phyloP scores from a whole-genome alignment of 2,888 invertebrate genomes.

The Lycophotia porphyrea region DNA sequence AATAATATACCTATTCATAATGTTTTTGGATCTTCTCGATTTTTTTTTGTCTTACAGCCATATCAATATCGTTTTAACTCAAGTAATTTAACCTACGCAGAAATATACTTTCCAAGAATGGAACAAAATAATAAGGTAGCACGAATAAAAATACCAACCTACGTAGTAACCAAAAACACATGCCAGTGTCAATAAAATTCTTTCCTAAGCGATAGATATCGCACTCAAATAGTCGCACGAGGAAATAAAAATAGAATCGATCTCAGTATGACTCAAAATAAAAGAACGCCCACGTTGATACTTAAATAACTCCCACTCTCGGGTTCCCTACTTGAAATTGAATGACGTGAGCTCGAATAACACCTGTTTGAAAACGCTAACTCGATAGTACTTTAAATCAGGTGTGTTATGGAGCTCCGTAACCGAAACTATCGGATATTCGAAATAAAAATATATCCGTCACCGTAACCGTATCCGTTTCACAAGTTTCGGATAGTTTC shows the following conservation, averaged over 20 bases:
- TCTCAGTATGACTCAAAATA: slow-evolving; percentile 7
- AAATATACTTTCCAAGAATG: not conserved
- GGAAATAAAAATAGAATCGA: slow-evolving; percentile 22
- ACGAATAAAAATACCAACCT: not conserved
- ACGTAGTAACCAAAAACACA: not conserved
- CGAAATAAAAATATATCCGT: no score
- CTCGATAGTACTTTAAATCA: no score
- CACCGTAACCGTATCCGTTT: no score
- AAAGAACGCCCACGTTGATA: slow-evolving; percentile 1
- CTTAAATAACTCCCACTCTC: not conserved
- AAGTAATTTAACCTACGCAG: not conserved
- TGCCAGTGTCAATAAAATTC: not conserved
- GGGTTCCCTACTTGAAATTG: no score
- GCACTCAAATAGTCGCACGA: not conserved
- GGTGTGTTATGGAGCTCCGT: no score
- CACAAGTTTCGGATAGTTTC: no score
- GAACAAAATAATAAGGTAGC: not conserved
- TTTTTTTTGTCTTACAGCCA: not conserved
- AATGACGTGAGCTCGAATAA: no score
- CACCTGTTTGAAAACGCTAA: no score
- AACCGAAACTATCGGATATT: no score
- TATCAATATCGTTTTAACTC: not conserved
- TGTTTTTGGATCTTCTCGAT: not conserved
- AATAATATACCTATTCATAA: not conserved
- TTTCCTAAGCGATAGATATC: not conserved